phyloP scores from a whole-genome alignment of 2,797 vertebrate genomes.

The Zalophus californianus region DNA sequence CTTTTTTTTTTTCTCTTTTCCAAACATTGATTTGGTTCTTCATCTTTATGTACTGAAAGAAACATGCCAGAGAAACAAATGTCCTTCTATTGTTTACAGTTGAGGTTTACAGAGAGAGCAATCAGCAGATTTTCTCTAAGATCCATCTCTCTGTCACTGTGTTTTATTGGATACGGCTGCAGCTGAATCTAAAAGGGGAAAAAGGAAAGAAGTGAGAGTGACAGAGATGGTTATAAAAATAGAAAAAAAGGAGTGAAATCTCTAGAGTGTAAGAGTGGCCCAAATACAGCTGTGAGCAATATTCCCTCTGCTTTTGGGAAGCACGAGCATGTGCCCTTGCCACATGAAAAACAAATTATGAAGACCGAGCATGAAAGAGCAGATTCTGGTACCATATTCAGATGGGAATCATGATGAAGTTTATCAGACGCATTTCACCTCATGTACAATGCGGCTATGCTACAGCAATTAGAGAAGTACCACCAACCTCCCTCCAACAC shows the following conservation, averaged over 20 bases:
- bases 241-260: constrained; percentile 56
- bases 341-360: constrained; percentile 60
- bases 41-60: constrained; percentile 68
- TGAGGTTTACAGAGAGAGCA: constrained; percentile 74
- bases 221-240: constrained; percentile 60
- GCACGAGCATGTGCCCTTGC: background rate
- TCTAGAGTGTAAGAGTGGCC: constrained; percentile 2
- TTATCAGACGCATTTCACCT: background rate
- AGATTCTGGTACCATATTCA: background rate
- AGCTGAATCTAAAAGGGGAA: constrained; percentile 65
- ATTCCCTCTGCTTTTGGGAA: constrained; percentile 63
- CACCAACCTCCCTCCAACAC: rapidly evolving
- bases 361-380: constrained; percentile 20
- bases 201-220: constrained; percentile 12
- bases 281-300: constrained; percentile 30
- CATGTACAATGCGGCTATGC: background rate
- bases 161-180: constrained; percentile 76
- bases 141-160: constrained; percentile 84
- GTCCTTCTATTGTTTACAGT: constrained; percentile 85
- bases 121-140: constrained; percentile 84
- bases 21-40: constrained; percentile 73
- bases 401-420: background rate
- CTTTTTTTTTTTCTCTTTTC: constrained; percentile 29
- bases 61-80: constrained; percentile 82
- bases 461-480: background rate